Conservation (phyloP, 2,797 vertebrate species). For the Hemitrygon akajei region DNA sequence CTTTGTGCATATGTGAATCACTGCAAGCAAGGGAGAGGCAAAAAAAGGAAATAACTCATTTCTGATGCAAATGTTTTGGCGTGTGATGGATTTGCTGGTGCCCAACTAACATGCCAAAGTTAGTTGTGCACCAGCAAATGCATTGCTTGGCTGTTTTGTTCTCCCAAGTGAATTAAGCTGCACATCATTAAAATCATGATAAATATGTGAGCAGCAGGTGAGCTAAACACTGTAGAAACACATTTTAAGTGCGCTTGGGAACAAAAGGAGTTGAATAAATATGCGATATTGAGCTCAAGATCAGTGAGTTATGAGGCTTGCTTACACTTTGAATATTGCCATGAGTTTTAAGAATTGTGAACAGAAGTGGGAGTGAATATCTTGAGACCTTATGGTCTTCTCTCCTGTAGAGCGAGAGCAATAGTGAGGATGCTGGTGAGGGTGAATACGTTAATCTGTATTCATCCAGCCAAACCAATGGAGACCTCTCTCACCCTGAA, state of each 20-base stretch:
- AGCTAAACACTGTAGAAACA: neutral
- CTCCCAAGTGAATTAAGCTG: neutral
- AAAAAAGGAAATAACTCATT: neutral
- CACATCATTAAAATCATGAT: neutral
- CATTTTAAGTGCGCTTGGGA: neutral
- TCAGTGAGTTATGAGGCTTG: neutral
- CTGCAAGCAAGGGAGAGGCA: neutral
- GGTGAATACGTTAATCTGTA: conserved; percentile 94
- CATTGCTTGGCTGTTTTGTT: neutral
- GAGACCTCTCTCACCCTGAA: conserved; percentile 74
- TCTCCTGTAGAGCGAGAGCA: conserved; percentile 80
- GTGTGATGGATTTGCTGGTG: too few relatives aligned
- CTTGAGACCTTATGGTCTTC: conserved; percentile 48
- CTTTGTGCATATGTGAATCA: neutral
- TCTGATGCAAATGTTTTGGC: neutral
- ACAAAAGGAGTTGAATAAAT: neutral
- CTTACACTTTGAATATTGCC: neutral
- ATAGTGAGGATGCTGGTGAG: conserved; percentile 81
- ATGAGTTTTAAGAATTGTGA: neutral
- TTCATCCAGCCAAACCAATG: conserved; percentile 83
- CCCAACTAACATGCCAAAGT: neutral
- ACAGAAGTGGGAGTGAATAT: neutral
- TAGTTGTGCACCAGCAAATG: neutral
- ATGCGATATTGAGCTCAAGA: neutral
- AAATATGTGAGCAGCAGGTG: neutral